These are phyloP conservation scores for Tholera decimalis DNA, from an alignment of 2,888 invertebrate genomes.

Conservation along the genomic window DNA sequence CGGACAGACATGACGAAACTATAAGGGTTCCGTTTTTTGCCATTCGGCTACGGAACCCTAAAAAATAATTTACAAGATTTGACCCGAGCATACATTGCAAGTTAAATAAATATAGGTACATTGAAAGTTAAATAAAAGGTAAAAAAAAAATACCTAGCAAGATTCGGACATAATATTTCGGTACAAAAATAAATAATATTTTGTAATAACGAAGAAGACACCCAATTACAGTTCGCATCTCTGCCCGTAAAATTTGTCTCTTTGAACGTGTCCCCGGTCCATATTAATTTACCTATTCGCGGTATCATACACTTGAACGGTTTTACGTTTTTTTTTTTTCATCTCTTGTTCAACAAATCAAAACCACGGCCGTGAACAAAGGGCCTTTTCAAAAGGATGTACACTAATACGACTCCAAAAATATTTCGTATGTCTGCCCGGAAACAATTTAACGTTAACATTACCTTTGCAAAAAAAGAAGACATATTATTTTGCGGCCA, in stretches of 20 bases:
- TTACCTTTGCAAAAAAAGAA: conserved; percentile 17
- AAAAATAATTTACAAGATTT: too few species aligned
- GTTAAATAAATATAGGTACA: too few species aligned
- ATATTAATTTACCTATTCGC: conserved; percentile 49
- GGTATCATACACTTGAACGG: conserved; percentile 32
- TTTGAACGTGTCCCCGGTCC: conserved; percentile 27
- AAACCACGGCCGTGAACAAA: conserved; percentile 45
- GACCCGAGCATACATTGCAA: too few species aligned
- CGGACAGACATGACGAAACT: too few species aligned
- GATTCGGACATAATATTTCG: neutral
- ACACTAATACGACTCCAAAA: conserved; percentile 29
- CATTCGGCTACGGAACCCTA: too few species aligned
- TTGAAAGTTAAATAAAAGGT: too few species aligned
- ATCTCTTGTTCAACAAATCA: conserved; percentile 35
- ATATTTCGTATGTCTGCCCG: conserved; percentile 28
- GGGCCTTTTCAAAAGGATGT: conserved; percentile 29
- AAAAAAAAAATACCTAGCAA: too few species aligned
- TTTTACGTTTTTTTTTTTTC: conserved; percentile 45
- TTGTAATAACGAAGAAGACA: conserved; percentile 16
- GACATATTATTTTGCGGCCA: conserved; percentile 5
- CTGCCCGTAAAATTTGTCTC: conserved; percentile 23
- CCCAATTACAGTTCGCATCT: conserved; percentile 24
- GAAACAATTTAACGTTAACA: conserved; percentile 35
- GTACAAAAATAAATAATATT: conserved; percentile 14
- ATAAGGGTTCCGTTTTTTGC: too few species aligned